A percentile compares a stretch with the other conserved stretches of the same genome.
Conservation (phyloP, 30 jellyfish, hydroid and myxozoan genomes). For the Turritopsis rubra region DNA sequence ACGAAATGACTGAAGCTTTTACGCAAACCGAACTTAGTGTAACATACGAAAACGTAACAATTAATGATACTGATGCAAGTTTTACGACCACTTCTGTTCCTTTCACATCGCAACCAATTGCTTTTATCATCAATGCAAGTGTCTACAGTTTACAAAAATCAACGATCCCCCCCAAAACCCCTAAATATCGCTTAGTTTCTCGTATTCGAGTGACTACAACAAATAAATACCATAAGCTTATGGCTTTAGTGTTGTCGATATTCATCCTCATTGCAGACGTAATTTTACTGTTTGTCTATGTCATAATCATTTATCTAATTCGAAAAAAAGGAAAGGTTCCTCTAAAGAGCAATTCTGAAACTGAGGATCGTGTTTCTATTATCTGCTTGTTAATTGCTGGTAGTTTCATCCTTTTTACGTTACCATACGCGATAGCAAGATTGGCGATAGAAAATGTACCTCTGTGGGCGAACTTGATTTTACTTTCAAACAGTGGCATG, state of each 20-base stretch:
- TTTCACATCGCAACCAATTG: not conserved
- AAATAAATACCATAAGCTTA: not conserved
- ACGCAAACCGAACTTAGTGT: not conserved
- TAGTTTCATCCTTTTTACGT: not conserved
- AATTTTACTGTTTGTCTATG: not conserved
- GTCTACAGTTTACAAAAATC: not conserved
- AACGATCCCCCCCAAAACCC: not conserved
- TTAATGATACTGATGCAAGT: not conserved
- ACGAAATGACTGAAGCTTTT: not conserved
- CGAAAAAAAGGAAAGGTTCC: not conserved
- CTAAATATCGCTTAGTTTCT: not conserved
- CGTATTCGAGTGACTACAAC: not conserved
- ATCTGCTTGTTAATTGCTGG: constrained; percentile 18
- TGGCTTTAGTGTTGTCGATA: not conserved
- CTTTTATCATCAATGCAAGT: not conserved
- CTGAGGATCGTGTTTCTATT: not conserved
- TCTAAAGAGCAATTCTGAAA: not conserved
- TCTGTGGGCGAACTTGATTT: constrained; percentile 13
- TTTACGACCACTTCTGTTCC: not conserved
- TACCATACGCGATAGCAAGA: constrained; percentile 17
- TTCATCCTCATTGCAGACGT: constrained; percentile 16
- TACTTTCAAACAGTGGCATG: constrained; percentile 16
- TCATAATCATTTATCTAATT: not conserved
- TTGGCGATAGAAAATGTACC: not conserved
- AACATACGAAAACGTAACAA: not conserved